Conservation (phyloP, 2,888 invertebrate species). For the Nemurella pictetii region DNA sequence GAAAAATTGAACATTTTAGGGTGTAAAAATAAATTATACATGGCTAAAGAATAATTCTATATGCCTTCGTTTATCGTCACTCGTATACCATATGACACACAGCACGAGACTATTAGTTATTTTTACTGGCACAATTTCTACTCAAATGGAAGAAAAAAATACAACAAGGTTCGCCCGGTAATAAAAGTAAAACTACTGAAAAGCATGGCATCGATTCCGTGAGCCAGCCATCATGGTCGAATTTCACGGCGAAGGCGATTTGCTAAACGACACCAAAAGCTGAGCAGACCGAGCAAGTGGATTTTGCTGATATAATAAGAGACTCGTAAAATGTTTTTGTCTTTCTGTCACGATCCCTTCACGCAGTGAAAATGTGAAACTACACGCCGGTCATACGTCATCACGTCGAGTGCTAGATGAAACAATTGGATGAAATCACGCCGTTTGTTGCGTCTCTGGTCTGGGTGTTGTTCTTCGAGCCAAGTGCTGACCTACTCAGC, state of each 20-base stretch:
- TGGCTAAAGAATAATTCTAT: no score
- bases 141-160: no score
- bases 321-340: not conserved
- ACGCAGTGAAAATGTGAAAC: not conserved
- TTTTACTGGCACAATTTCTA: no score
- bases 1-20: no score
- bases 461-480: no score
- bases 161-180: no score
- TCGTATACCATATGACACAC: no score
- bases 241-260: not conserved
- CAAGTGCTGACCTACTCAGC: no score
- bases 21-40: no score
- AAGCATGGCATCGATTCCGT: not conserved
- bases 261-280: not conserved
- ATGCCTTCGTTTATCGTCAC: no score
- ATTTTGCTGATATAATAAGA: not conserved
- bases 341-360: not conserved
- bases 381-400: not conserved
- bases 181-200: no score
- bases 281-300: not conserved
- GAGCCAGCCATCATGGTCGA: not conserved
- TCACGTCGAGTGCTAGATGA: not conserved
- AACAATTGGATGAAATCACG: not conserved
- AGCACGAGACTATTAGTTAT: no score
- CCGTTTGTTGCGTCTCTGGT: not conserved